Percentiles rank a stretch among this genome's conserved stretches.
These are phyloP conservation scores for Psammodynastes pulverulentus DNA, from an alignment of 2,113 vertebrate species.

Conservation along the genomic window DNA sequence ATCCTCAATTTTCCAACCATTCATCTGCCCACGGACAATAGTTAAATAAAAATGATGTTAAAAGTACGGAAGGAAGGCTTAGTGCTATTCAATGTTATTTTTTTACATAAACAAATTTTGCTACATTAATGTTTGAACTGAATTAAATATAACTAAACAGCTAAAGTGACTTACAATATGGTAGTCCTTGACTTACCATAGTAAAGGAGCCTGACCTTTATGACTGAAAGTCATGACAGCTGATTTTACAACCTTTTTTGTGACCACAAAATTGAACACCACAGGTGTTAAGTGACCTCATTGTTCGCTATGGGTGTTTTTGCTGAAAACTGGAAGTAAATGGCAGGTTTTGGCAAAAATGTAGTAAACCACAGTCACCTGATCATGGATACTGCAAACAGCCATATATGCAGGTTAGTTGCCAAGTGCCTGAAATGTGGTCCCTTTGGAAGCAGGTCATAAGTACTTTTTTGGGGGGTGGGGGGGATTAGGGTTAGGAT, in stretches of 20 bases:
- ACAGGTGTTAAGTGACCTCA: background rate
- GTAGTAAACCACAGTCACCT: background rate
- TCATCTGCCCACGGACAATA: background rate
- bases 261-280: background rate
- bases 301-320: background rate
- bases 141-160: constrained; percentile 20
- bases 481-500: too few species aligned
- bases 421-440: background rate
- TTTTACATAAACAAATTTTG: background rate
- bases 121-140: background rate
- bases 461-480: background rate
- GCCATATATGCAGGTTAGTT: background rate
- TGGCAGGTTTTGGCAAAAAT: background rate
- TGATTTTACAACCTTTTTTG: background rate
- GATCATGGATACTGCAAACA: background rate
- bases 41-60: constrained; percentile 1
- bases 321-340: background rate
- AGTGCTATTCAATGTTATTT: background rate
- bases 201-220: background rate
- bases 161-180: background rate
- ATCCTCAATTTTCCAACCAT: background rate
- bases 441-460: background rate
- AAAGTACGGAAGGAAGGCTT: background rate
- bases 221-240: background rate
- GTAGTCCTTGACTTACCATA: background rate